Base-by-base conservation (phyloP, 2,888 invertebrate species). In the Catotricha subobsoleta region DNA sequence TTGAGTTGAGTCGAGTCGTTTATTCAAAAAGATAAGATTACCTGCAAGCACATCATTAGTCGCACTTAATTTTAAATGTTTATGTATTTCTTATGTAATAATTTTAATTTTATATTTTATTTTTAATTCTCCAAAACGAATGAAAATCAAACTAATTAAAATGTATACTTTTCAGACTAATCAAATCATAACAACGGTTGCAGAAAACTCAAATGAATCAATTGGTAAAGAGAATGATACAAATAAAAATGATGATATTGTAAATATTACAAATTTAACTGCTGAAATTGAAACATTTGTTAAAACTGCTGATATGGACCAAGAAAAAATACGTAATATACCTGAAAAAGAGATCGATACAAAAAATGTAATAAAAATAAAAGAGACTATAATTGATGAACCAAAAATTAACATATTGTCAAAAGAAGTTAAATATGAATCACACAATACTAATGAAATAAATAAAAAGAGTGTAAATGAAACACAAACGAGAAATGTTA, bases 271-370 rank as follows among this genome's bases (percentile, higher is more conserved):
- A n/a, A 52, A 55, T 46, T 49, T 58, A 35, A 53, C 57, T n/a
- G 54, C 54, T 25, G 55, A 56, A 51, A 56, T 58, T 33, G 54
- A 57, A 48, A 52, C 49, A 39, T 57, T 56, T 39, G 56, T 58
- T 21, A 52, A 53, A 36, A 45, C 45, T 25, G 44, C 42, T 23
- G 33, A 47, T n/a, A 38, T 43, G 36, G 45, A 41, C 31, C 39
- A 7, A 41, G 47, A 46, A 42, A 43, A n/a, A 40, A 45, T 13
- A 43, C 38, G 10, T n/a, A n/a, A n/a, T 36, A 10, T 23, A 33
- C 19, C 33, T 9, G 4, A 33, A 33, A 2, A 13, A n/a, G n/a
- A 5, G 19, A 37, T 19, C 36, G 31, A 30, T 10, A 36, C 30
- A 2, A 34, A 39, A 27, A 41, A 35, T 39, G 44, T 43, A 19